Evolutionary conservation across 2,797 vertebrate genomes (phyloP).

Genomic region (Galago senegalensis): DNA sequence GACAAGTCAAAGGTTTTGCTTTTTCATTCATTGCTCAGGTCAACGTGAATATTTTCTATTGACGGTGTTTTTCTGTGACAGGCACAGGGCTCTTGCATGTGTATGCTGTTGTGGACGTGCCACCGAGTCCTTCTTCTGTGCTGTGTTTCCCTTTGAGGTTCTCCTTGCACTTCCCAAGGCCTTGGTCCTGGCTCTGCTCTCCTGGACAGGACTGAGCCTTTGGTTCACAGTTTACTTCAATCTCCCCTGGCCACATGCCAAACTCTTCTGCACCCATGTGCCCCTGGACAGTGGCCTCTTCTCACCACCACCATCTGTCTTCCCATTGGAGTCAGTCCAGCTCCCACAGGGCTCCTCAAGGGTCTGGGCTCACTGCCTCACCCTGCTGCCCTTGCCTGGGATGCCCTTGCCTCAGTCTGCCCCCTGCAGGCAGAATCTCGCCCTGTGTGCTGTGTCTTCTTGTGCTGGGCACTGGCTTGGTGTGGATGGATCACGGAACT

Average conservation of each 20-base stretch:
- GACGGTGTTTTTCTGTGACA: rapidly evolving
- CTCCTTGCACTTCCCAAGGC: rapidly evolving
- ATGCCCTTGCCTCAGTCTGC: rapidly evolving
- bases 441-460: rapidly evolving
- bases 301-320: rapidly evolving
- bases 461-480: rapidly evolving
- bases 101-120: background rate
- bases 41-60: rapidly evolving
- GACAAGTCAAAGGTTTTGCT: background rate
- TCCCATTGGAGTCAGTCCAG: rapidly evolving
- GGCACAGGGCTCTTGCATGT: rapidly evolving
- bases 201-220: background rate
- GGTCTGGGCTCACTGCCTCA: background rate
- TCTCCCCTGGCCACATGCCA: background rate
- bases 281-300: rapidly evolving
- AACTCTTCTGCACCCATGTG: rapidly evolving
- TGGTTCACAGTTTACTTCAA: rapidly evolving
- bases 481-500: no score
- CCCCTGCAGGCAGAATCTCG: rapidly evolving
- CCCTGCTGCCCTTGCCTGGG: rapidly evolving
- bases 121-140: rapidly evolving
- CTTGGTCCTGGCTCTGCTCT: rapidly evolving
- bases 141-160: rapidly evolving
- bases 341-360: rapidly evolving
- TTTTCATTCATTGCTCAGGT: rapidly evolving